Evolutionary conservation across 2,797 vertebrate species (phyloP).

Genomic region (Platyrinchus mystaceus): DNA sequence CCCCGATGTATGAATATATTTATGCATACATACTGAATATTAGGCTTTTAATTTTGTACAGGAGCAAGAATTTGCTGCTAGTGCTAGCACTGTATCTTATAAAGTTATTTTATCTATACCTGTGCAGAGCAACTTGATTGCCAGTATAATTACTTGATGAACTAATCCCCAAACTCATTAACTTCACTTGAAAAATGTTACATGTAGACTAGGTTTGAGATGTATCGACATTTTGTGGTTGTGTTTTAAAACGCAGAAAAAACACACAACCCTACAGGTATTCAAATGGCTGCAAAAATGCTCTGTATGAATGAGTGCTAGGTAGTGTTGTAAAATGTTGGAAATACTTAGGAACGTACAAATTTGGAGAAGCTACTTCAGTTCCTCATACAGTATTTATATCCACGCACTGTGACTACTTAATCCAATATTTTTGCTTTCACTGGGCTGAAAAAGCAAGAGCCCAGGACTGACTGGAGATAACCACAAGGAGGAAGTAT

Average conservation of each 20-base stretch:
- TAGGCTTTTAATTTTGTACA: neutral
- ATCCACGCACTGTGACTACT: fast-evolving
- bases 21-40: neutral
- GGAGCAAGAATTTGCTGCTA: neutral
- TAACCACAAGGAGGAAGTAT: neutral
- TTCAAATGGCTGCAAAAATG: neutral
- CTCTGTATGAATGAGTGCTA: neutral
- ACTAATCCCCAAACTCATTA: neutral
- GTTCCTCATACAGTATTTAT: neutral
- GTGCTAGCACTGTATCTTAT: neutral
- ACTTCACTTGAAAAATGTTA: neutral
- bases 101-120: neutral
- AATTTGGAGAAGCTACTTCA: neutral
- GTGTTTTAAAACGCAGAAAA: neutral
- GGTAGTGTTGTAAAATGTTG: neutral
- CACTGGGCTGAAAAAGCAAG: neutral
- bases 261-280: neutral
- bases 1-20: neutral
- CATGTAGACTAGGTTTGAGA: neutral
- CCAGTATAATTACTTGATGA: neutral
- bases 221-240: neutral
- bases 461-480: fast-evolving
- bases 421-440: neutral
- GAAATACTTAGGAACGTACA: neutral
- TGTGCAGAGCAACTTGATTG: neutral